phyloP scores from a whole-genome alignment of 2,113 vertebrate species.

The Manacus vitellinus region DNA sequence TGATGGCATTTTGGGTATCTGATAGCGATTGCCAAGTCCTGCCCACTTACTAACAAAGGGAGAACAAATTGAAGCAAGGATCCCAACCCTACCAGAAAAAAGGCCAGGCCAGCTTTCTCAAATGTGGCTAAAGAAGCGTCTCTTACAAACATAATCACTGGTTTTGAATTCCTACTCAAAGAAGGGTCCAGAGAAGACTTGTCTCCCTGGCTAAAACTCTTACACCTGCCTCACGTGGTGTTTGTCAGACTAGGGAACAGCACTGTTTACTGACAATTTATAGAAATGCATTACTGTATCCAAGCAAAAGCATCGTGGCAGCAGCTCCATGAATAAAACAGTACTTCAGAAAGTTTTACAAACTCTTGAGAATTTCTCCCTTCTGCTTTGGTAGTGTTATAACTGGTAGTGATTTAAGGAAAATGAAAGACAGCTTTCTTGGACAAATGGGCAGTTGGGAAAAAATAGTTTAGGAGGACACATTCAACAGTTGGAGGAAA shows the following conservation, averaged over 20 bases:
- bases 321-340: background rate
- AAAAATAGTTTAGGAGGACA: background rate
- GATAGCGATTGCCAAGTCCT: background rate
- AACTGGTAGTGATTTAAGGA: background rate
- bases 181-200: background rate
- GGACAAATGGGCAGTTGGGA: background rate
- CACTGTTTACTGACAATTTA: background rate
- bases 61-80: background rate
- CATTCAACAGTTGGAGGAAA: background rate
- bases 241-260: background rate
- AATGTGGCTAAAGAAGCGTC: background rate
- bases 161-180: background rate
- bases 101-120: background rate
- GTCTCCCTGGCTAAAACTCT: background rate
- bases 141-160: background rate
- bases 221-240: fast-evolving
- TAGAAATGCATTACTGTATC: background rate
- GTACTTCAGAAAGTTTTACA: background rate
- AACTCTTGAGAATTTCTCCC: background rate
- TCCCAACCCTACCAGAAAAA: background rate
- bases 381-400: background rate
- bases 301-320: background rate
- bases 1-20: background rate
- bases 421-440: background rate
- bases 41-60: background rate